A percentile compares a stretch with the other conserved stretches of the same genome.
Conservation (phyloP, 2,888 invertebrate genomes). For the Congeria kusceri region DNA sequence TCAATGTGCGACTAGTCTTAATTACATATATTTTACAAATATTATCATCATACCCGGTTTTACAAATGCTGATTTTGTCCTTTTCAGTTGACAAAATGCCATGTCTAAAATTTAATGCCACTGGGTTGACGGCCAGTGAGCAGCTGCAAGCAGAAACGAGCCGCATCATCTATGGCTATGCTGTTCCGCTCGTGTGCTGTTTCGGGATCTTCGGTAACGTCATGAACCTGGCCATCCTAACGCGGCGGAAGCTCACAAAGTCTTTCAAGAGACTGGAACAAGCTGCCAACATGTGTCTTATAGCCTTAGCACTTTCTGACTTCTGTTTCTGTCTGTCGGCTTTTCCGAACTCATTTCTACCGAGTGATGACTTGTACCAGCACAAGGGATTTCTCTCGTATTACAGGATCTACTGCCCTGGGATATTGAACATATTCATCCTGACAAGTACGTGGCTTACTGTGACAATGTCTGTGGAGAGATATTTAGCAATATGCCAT, state of each 20-base stretch:
- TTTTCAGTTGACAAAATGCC: constrained; percentile 45
- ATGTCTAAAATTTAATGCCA: constrained; percentile 46
- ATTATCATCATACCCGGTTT: no score
- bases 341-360: constrained; percentile 87
- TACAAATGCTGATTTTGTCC: constrained; percentile 3
- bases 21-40: no score
- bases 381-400: constrained; percentile 84
- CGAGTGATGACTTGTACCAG: constrained; percentile 87
- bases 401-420: constrained; percentile 79
- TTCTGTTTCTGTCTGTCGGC: constrained; percentile 87
- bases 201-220: constrained; percentile 92
- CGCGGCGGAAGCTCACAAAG: constrained; percentile 86
- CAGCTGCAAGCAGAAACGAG: constrained; percentile 65
- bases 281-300: constrained; percentile 91
- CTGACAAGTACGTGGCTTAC: constrained; percentile 92
- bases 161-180: constrained; percentile 78
- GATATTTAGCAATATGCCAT: constrained; percentile 91
- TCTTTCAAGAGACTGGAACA: constrained; percentile 90
- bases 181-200: constrained; percentile 90
- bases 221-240: constrained; percentile 92
- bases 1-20: no score
- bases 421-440: constrained; percentile 84
- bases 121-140: constrained; percentile 46
- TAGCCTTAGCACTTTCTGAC: constrained; percentile 92
- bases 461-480: constrained; percentile 90